Base-by-base conservation (phyloP, 1,140 invertebrate genomes). In the Mactra quadrangularis region DNA sequence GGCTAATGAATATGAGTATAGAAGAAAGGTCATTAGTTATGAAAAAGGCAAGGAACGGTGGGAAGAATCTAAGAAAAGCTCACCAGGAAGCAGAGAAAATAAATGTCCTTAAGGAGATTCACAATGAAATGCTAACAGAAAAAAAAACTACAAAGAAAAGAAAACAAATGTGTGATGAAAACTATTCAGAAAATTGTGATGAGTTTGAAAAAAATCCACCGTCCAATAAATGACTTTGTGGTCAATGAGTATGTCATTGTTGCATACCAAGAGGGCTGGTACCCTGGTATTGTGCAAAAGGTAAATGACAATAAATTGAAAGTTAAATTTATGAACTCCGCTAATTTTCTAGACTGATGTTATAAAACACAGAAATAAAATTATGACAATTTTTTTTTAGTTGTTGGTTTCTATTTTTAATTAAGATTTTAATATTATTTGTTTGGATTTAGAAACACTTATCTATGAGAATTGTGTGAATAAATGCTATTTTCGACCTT, bases 241-340 rank as follows among this genome's bases (percentile, higher is more conserved):
- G 70, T 31, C 11, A 60, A 60, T 59, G 53, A 60, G n/a, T n/a
- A n/a, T n/a, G n/a, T n/a, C n/a, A n/a, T n/a, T n/a, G n/a, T n/a
- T n/a, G n/a, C n/a, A n/a, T 76, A 76, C 33, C 53, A 76, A 29
- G 72, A 76, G 15, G 11, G 4, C 13, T 76, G 55, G 55, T 59
- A 60, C 31, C 72, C 72, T 19, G 72, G 72, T 3, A 25, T 17
- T 38, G 57, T 76, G 15, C 4, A 19, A 1, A 9, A 11, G 1
- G 15, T 7, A 2, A 19, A 29, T 1, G 13, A 59, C n/a, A 47
- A 38, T 9, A 31, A 2, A 29, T 17, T 22, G 7, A n/a, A 13
- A 11, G 66, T 70, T 47, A 60, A 59, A 13, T 76, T 60, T n/a
- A 76, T 76, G 72, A 27, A n/a, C 1, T 55, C 72, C 3, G 35